Base-by-base conservation (phyloP, 2,888 invertebrate genomes). In the Timema podura region DNA sequence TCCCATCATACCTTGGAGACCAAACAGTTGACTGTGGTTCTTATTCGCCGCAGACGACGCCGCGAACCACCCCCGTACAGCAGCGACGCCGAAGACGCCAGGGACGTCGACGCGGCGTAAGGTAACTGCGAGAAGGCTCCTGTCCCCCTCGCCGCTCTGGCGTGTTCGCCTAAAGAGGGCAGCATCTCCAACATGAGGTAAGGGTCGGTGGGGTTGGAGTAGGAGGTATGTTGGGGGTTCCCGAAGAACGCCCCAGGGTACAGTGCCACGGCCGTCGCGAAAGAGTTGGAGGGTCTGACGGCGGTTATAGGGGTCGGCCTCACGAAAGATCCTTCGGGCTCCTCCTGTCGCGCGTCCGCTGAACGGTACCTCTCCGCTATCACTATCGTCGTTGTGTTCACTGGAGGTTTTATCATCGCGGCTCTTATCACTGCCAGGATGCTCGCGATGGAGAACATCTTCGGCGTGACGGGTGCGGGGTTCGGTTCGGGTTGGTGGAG, bases 1-100 rank as follows among this genome's bases (percentile, higher is more conserved):
- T 30, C 30, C 30, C 3, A 30, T 30, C 3, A 48, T 83, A 89
- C 89, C 88, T 85, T 89, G 88, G 57, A 88, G 80, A 74, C 87
- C 87, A 75, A 89, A 85, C 64, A 89, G 80, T 73, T 86, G 85
- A 70, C 81, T 80, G 47, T 84, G 77, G 68, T 79, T 76, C 73
- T 82, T 81, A 6, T 79, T 75, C 54, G 46, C 68, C 15, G 68
- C 65, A 5, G 68, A 44, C 7, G 71, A 61, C 61, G 77, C 76
- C 0, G 77, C 76, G 61, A 79, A 77, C 79, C 78, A 79, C 11
- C 78, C 10, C 78, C 76, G 68, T 79, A 79, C 30, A 79, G 74
- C 13, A 78, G 72, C 6, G 77, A 75, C 13, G 75, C 70, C 5
- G 76, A 74, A 54, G 76, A 74, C 2, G 74, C 71, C 48, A 75